These are phyloP conservation scores for Cairina moschata DNA, from an alignment of 2,113 vertebrate species.

Conservation along the genomic window DNA sequence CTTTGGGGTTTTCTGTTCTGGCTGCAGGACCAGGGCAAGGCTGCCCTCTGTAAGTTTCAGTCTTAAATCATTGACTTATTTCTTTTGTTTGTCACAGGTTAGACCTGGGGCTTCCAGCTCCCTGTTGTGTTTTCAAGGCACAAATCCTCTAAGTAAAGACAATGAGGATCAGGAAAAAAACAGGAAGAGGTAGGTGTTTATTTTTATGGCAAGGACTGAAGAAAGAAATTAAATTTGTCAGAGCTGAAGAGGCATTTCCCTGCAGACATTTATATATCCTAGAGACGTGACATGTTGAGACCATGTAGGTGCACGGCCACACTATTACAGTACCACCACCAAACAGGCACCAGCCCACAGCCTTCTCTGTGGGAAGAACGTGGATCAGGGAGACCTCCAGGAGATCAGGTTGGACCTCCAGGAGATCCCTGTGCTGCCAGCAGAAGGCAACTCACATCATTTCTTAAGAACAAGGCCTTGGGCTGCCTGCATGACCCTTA, in stretches of 20 bases:
- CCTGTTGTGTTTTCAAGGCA: neutral
- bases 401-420: neutral
- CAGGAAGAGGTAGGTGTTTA: neutral
- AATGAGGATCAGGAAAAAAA: neutral
- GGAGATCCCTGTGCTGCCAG: neutral
- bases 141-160: neutral
- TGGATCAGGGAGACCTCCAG: neutral
- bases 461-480: neutral
- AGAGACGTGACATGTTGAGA: neutral
- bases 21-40: neutral
- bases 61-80: neutral
- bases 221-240: neutral
- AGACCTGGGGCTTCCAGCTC: neutral
- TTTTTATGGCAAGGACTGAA: neutral
- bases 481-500: neutral
- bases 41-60: neutral
- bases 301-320: neutral
- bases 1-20: rapidly evolving
- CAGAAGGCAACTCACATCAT: neutral
- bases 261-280: neutral
- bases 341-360: neutral
- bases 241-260: neutral
- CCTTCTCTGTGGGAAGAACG: neutral
- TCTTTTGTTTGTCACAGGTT: neutral
- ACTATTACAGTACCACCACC: neutral